Evolutionary conservation across 2,113 vertebrate genomes (phyloP).

Genomic region (Platysteira castanea): DNA sequence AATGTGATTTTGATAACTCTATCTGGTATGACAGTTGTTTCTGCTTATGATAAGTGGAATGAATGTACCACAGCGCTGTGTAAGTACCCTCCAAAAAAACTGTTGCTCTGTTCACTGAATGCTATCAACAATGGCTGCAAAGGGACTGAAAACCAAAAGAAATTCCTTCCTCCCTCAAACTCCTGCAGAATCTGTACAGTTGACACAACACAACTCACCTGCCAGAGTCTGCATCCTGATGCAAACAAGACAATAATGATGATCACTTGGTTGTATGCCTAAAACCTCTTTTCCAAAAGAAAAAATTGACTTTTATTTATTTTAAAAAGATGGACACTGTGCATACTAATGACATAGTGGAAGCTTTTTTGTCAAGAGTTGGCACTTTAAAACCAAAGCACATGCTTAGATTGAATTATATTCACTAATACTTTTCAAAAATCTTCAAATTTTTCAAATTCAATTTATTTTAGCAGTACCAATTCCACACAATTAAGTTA

Average conservation of each 20-base stretch:
- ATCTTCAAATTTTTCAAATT: not conserved
- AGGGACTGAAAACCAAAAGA: not conserved
- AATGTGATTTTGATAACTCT: slow-evolving; percentile 37
- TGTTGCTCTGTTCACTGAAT: not conserved
- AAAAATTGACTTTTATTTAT: not conserved
- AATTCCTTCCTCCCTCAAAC: not conserved
- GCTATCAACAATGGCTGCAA: not conserved
- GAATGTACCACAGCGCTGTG: not conserved
- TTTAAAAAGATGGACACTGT: not conserved
- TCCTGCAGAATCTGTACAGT: not conserved
- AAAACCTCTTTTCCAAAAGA: not conserved
- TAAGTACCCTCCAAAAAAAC: not conserved
- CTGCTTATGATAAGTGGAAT: not conserved
- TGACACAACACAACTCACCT: not conserved
- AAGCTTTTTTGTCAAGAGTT: not conserved
- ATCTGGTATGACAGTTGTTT: not conserved
- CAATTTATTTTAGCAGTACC: not conserved
- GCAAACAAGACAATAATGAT: not conserved
- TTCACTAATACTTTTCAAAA: not conserved
- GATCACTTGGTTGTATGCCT: not conserved
- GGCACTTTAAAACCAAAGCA: not conserved
- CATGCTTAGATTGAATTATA: not conserved
- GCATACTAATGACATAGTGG: not conserved
- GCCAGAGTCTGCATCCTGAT: not conserved
- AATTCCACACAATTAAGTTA: not conserved